Percentiles rank a stretch among this genome's conserved stretches.
phyloP scores from a whole-genome alignment of 2,888 invertebrate species.

The Limnephilus rhombicus region DNA sequence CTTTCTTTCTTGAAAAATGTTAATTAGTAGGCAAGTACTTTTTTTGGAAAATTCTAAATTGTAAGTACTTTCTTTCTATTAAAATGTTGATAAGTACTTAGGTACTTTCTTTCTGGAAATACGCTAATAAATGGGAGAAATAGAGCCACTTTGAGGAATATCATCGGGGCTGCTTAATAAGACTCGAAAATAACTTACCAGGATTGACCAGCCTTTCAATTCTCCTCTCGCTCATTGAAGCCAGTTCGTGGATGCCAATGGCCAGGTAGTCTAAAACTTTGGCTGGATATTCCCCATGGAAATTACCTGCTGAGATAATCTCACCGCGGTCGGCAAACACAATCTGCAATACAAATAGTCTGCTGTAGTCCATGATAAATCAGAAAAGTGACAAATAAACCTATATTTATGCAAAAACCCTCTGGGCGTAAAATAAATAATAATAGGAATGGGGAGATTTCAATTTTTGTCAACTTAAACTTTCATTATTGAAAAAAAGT shows the following conservation, averaged over 20 bases:
- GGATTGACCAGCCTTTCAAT: conserved; percentile 82
- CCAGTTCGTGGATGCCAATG: conserved; percentile 81
- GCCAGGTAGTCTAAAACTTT: conserved; percentile 82
- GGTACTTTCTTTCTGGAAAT: background rate
- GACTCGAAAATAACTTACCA: conserved; percentile 69
- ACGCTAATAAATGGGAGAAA: background rate
- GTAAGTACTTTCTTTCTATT: too few species aligned
- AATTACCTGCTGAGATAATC: conserved; percentile 83
- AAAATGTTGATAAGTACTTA: background rate
- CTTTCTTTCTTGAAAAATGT: background rate
- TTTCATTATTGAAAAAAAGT: background rate
- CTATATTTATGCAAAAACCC: too few species aligned
- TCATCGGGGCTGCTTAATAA: background rate
- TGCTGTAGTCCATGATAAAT: background rate
- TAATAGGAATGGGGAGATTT: background rate
- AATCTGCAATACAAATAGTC: conserved; percentile 69
- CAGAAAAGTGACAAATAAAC: too few species aligned
- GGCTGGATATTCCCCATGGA: conserved; percentile 84
- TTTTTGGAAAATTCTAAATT: too few species aligned
- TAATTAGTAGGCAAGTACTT: too few species aligned
- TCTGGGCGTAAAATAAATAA: background rate
- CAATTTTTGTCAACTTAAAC: background rate
- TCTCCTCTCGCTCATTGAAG: conserved; percentile 82
- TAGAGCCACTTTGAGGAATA: background rate
- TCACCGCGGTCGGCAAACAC: conserved; percentile 78